phyloP scores from a whole-genome alignment of 2,888 invertebrate genomes.

The Dione juno region DNA sequence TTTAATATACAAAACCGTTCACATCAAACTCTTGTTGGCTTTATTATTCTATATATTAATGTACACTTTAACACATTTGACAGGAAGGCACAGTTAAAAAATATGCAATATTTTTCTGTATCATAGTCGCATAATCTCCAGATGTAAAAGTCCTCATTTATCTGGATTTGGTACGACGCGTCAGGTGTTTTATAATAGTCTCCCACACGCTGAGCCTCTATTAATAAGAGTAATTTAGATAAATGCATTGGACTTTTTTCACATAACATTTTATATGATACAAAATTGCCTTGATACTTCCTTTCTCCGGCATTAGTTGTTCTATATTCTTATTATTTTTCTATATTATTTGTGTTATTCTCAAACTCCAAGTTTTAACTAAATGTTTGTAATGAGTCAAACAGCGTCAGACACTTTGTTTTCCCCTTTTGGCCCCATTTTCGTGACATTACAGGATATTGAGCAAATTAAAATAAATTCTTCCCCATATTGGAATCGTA shows the following conservation, averaged over 20 bases:
- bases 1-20: no score
- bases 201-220: conserved; percentile 14
- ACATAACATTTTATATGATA: not conserved
- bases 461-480: no score
- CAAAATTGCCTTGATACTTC: not conserved
- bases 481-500: no score
- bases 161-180: conserved; percentile 31
- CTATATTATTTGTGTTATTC: not conserved
- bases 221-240: conserved; percentile 29
- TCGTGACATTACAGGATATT: no score
- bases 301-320: not conserved
- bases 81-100: conserved; percentile 4
- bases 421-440: no score
- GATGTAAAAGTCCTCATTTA: conserved; percentile 24
- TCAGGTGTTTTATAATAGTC: conserved; percentile 31
- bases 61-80: not conserved
- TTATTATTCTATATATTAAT: not conserved
- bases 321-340: not conserved
- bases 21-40: no score
- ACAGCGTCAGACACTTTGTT: no score
- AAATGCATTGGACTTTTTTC: conserved; percentile 14
- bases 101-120: conserved; percentile 1
- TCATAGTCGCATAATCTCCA: conserved; percentile 16
- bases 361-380: no score
- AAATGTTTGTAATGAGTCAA: no score